Conservation (phyloP, 92 coral and sea anemone genomes). For the Phenganax marumi region DNA sequence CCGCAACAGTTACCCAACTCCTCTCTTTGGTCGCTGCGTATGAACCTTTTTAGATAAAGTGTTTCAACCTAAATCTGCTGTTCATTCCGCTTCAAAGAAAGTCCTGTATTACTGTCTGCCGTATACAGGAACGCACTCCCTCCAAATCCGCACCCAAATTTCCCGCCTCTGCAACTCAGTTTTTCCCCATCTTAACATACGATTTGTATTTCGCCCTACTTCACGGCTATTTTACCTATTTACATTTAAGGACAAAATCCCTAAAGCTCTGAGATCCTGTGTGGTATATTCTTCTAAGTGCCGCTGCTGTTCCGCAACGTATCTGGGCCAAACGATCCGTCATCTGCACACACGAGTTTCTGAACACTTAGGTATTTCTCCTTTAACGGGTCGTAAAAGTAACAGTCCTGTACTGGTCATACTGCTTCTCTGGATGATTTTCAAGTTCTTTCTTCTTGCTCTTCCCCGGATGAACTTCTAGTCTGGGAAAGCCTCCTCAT, state of each 20-base stretch:
- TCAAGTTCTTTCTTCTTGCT: not conserved
- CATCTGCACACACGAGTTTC: constrained; percentile 20
- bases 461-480: constrained; percentile 7
- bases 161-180: not conserved
- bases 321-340: constrained; percentile 16
- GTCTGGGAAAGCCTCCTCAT: constrained; percentile 9
- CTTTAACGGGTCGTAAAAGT: not conserved
- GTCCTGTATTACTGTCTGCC: constrained; percentile 1
- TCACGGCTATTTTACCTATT: not conserved
- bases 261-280: constrained; percentile 4
- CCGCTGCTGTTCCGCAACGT: constrained; percentile 6
- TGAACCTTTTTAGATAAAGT: constrained; percentile 6
- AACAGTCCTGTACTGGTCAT: constrained; percentile 1
- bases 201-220: constrained; percentile 7
- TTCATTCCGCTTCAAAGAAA: constrained; percentile 6
- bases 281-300: not conserved
- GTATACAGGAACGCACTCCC: not conserved
- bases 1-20: constrained; percentile 1
- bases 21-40: not conserved
- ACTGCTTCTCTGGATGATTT: constrained; percentile 4
- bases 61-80: not conserved
- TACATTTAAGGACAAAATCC: constrained; percentile 5
- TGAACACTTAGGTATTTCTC: constrained; percentile 13
- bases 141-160: constrained; percentile 17
- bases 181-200: not conserved